Evolutionary conservation across 2,797 vertebrate genomes (phyloP).

Genomic region (Macropus fuliginosus): DNA sequence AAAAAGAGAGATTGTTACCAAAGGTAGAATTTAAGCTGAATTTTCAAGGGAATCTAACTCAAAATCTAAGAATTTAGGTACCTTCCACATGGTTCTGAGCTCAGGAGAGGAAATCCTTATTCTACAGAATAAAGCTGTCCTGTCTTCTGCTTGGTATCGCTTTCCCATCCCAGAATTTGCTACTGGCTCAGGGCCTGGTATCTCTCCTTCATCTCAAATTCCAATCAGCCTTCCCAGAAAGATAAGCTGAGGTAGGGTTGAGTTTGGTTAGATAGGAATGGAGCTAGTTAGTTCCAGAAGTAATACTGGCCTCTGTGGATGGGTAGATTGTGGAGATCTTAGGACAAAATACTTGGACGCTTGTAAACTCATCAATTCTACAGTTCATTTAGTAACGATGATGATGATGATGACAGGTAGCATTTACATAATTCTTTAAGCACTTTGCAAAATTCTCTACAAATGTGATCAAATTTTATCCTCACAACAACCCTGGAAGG

Average conservation of each 20-base stretch:
- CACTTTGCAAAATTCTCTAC: background rate
- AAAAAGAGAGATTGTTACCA: background rate
- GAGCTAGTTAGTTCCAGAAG: background rate
- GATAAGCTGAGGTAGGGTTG: background rate
- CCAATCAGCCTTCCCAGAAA: background rate
- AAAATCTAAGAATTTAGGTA: background rate
- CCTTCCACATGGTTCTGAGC: background rate
- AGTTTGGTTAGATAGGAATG: background rate
- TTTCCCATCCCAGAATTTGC: background rate
- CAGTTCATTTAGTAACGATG: background rate
- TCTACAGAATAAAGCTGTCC: background rate
- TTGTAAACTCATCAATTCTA: background rate
- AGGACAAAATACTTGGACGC: background rate
- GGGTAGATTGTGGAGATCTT: background rate
- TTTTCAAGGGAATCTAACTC: background rate
- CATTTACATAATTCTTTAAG: background rate
- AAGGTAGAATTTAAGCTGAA: background rate
- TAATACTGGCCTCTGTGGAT: background rate
- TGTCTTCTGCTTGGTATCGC: background rate
- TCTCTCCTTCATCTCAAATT: background rate
- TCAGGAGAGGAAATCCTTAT: background rate
- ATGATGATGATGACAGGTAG: background rate
- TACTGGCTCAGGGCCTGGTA: background rate
- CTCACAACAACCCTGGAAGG: background rate
- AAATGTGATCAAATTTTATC: background rate